A percentile compares a stretch with the other conserved stretches of the same genome.
Evolutionary conservation across 2,113 vertebrate genomes (phyloP).

Genomic region (Pogonocichla stellata): DNA sequence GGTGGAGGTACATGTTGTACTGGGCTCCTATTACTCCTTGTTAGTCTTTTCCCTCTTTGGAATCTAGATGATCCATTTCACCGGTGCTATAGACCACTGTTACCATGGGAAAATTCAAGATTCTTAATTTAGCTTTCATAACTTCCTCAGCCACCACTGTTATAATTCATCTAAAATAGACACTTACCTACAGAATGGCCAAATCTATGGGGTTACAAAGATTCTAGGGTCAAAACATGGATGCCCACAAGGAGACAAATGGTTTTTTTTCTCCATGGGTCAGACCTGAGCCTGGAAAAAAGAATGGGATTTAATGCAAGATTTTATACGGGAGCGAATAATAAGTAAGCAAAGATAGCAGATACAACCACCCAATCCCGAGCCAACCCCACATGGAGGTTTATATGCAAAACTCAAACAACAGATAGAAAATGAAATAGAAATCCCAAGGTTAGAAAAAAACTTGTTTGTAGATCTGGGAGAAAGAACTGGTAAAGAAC

Average conservation of each 20-base stretch:
- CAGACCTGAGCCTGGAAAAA: background rate
- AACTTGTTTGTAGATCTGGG: background rate
- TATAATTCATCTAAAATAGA: background rate
- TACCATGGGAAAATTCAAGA: background rate
- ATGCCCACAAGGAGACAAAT: background rate
- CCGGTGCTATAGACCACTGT: background rate
- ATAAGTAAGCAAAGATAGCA: background rate
- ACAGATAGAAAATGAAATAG: background rate
- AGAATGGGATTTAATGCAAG: background rate
- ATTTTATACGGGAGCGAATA: background rate
- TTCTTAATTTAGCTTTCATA: background rate
- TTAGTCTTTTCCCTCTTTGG: background rate
- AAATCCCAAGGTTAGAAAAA: background rate
- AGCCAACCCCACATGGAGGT: background rate
- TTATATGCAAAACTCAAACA: background rate
- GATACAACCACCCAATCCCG: background rate
- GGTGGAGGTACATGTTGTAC: background rate
- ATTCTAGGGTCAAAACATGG: background rate
- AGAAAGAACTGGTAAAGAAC: background rate
- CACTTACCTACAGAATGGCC: background rate
- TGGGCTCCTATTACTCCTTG: background rate
- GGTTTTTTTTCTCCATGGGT: background rate
- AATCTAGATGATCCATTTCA: background rate
- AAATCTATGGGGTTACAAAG: background rate
- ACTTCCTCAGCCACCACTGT: background rate